Percentiles rank a stretch among this genome's conserved stretches.
These are phyloP conservation scores for Pterostichus madidus DNA, from an alignment of 2,888 invertebrate genomes.

Conservation along the genomic window DNA sequence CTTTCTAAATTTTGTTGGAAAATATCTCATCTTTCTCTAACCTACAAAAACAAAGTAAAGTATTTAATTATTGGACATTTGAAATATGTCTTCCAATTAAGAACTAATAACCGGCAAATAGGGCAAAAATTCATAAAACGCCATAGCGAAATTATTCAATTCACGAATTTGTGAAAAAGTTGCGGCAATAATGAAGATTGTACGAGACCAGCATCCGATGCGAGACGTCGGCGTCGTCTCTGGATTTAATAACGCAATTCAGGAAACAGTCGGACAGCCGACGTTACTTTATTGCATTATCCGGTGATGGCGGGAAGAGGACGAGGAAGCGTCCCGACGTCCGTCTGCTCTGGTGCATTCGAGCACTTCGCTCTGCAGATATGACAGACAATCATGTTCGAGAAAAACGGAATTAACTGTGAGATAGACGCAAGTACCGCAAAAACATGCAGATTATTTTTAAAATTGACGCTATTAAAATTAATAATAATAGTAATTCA, in stretches of 20 bases:
- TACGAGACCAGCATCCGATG: constrained; percentile 59
- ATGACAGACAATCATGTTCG: constrained; percentile 25
- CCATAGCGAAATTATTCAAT: constrained; percentile 49
- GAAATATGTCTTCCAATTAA: constrained; percentile 27
- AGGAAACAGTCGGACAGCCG: constrained; percentile 61
- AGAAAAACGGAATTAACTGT: not conserved
- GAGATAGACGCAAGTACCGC: not conserved
- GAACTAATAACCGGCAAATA: constrained; percentile 35
- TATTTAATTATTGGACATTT: constrained; percentile 16
- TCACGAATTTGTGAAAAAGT: constrained; percentile 55
- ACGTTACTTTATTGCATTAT: constrained; percentile 58
- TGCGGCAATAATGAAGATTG: constrained; percentile 60
- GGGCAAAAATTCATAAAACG: constrained; percentile 40
- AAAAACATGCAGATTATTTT: constrained; percentile 9
- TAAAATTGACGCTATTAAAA: not conserved
- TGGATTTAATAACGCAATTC: constrained; percentile 63
- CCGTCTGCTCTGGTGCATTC: constrained; percentile 20
- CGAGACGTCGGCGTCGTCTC: constrained; percentile 34
- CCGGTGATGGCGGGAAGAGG: not conserved
- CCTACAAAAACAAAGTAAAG: not conserved
- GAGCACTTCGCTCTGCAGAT: constrained; percentile 4
- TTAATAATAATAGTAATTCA: not conserved
- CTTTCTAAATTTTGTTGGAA: too few relatives aligned
- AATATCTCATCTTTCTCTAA: not conserved
- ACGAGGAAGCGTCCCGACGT: not conserved